Conservation (phyloP, 2,797 vertebrate species). For the Cossypha dichroa region DNA sequence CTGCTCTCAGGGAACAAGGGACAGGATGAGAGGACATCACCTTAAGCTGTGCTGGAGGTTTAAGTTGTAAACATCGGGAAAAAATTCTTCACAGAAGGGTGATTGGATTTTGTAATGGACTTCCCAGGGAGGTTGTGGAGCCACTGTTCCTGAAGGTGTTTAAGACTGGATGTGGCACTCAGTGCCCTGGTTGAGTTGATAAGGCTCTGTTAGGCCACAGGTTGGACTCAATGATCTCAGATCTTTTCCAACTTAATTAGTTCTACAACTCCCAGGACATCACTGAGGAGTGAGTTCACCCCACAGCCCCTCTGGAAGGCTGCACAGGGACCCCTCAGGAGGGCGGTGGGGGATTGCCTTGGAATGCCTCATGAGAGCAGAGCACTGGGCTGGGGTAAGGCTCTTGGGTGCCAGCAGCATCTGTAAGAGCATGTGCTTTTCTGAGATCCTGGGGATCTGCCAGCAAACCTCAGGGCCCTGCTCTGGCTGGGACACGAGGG, state of each 20-base stretch:
- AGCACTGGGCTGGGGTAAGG: not conserved
- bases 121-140: not conserved
- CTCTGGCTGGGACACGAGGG: fast-evolving
- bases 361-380: fast-evolving
- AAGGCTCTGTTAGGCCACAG: not conserved
- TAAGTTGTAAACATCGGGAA: not conserved
- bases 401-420: fast-evolving
- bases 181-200: not conserved
- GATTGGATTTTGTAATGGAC: not conserved
- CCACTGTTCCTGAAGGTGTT: not conserved
- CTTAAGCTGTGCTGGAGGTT: not conserved
- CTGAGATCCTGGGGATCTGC: not conserved
- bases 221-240: not conserved
- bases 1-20: no score
- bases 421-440: not conserved
- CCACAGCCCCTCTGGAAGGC: not conserved
- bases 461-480: not conserved
- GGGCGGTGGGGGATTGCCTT: fast-evolving
- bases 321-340: fast-evolving
- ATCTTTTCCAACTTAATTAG: not conserved
- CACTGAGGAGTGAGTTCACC: fast-evolving
- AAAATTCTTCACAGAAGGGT: not conserved
- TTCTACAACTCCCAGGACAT: no score
- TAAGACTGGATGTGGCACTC: not conserved
- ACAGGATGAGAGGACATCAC: not conserved